Evolutionary conservation across 2,888 invertebrate genomes (phyloP).

Genomic region (Vannuccia rotundouncinata): DNA sequence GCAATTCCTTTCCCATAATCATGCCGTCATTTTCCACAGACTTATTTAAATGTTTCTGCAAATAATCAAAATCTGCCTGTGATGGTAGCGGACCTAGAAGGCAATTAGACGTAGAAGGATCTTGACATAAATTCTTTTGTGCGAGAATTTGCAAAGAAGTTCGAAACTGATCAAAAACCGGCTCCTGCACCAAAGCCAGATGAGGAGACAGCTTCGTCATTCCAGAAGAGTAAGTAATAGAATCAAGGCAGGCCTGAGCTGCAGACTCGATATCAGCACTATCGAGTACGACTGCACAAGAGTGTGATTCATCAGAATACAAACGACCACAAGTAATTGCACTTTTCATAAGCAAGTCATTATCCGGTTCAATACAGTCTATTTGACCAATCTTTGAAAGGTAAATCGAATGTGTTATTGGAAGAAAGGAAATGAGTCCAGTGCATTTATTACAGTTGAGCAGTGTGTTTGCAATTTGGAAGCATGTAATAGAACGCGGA

Average conservation of each 20-base stretch:
- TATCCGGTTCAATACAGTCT: background rate
- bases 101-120: background rate
- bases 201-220: background rate
- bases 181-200: background rate
- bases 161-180: background rate
- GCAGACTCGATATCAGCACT: background rate
- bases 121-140: background rate
- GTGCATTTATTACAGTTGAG: background rate
- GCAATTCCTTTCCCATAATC: background rate
- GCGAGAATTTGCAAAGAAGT: background rate
- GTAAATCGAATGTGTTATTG: background rate
- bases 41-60: background rate
- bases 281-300: background rate
- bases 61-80: background rate
- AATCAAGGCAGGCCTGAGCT: background rate
- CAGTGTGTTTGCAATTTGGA: background rate
- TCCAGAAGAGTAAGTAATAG: constrained; percentile 3
- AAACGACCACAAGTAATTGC: background rate
- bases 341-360: background rate
- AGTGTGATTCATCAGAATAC: background rate
- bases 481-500: background rate
- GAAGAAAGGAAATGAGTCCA: background rate
- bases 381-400: background rate
- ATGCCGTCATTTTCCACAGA: background rate
- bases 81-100: background rate